Evolutionary conservation across 37 sponge, comb jelly and placozoan species (phyloP), one percentile per base, ranked within the genome.

Genomic region (Axinella damicornis): DNA sequence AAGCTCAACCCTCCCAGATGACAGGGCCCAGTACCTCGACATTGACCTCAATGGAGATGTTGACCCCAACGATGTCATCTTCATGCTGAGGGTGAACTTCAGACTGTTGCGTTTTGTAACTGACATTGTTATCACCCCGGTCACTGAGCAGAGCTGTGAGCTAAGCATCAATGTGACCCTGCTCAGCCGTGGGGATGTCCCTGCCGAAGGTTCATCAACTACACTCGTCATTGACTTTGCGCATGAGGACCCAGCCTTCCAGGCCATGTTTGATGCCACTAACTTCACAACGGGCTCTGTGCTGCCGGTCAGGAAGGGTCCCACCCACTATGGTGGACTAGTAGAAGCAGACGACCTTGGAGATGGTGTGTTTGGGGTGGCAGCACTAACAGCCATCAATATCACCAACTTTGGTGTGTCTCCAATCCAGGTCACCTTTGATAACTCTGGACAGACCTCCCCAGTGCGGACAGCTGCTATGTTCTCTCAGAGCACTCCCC

Each of bases 1-100:
- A 40, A 75, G 69, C 32, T 35, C 56, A 11, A 69, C 62, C 46
- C 27, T 73, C 12, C 79, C 74, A 31, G 39, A 59, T 1, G 68
- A 85, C 20, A 60, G 74, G 6, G 68, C 77, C 6, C 36, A 18
- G 66, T 65, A 35, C 21, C 78, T 86, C 37, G 94, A 94, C 38
- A 71, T 53, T 63, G 87, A 94, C 38, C 32, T 58, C 9, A 79
- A 85, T 79, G 90, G 90, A 18, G 57, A 27, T 2, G 53, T 82
- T 2, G 87, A 94, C 56, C 39, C 79, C 39, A 90, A 86, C 74
- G 94, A 94, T 83, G 90, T 85, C 32, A 53, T 89, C 22, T 94
- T 83, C 66, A 53, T 94, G 76, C 78, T 86, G 20, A 63, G 90
- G 52, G 94, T 80, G 1, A 77, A 81, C 60, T 82, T 89, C 37